Conservation (phyloP, 2,888 invertebrate genomes). For the Zhuqinia jingwanae region DNA sequence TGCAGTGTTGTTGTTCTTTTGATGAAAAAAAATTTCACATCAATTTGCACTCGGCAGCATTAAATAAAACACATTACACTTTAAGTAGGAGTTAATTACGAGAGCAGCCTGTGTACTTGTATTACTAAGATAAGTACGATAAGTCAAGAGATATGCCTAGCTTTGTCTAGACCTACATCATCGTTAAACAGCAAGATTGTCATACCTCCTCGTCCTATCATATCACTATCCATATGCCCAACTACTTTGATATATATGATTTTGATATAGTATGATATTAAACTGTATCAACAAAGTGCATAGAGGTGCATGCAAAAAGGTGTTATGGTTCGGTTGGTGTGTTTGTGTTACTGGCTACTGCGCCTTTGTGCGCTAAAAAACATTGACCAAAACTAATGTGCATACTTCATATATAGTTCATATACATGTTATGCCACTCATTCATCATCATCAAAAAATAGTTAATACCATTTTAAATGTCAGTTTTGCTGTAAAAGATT, state of each 20-base stretch:
- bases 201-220: background rate
- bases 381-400: too few relatives aligned
- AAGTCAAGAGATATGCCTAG: too few relatives aligned
- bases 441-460: background rate
- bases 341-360: too few relatives aligned
- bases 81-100: conserved; percentile 53
- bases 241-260: background rate
- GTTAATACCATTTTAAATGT: background rate
- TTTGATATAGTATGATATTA: background rate
- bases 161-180: too few relatives aligned
- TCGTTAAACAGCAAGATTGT: too few relatives aligned
- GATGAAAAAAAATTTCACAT: conserved; percentile 52
- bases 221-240: background rate
- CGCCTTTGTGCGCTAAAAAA: too few relatives aligned
- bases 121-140: conserved; percentile 6
- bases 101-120: conserved; percentile 17
- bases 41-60: conserved; percentile 7
- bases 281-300: background rate
- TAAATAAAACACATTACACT: conserved; percentile 46
- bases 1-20: too few relatives aligned
- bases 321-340: too few relatives aligned
- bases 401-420: too few relatives aligned
- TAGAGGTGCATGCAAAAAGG: too few relatives aligned
- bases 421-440: background rate
- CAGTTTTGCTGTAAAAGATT: conserved; percentile 12